Conservation (phyloP, 2,113 vertebrate species). For the Percina caprodes region DNA sequence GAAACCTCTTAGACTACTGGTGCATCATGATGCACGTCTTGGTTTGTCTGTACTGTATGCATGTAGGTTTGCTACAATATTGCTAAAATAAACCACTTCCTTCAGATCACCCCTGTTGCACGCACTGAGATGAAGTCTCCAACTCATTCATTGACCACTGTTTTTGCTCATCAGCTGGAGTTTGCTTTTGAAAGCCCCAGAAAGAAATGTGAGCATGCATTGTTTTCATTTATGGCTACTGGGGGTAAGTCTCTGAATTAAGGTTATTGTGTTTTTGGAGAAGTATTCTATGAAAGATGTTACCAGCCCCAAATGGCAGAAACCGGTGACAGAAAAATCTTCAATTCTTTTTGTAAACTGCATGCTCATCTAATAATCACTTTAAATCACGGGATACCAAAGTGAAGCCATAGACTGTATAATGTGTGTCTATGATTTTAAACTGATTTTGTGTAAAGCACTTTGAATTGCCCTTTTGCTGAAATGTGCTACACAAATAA, state of each 20-base stretch:
- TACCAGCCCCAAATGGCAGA: no score
- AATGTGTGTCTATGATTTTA: no score
- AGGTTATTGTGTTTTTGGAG: not conserved
- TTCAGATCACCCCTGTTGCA: constrained; percentile 16
- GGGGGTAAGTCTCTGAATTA: not conserved
- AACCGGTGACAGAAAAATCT: no score
- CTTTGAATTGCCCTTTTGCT: no score
- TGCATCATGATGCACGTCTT: constrained; percentile 35
- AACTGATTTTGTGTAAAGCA: no score
- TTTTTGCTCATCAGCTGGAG: not conserved
- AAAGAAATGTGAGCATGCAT: not conserved
- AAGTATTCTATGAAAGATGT: not conserved
- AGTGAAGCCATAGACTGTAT: not conserved
- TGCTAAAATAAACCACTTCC: constrained; percentile 66
- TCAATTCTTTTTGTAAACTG: not conserved
- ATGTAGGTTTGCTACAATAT: constrained; percentile 34
- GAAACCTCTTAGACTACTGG: constrained; percentile 20
- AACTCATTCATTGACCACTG: not conserved
- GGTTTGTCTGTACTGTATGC: constrained; percentile 26
- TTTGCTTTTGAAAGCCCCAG: not conserved
- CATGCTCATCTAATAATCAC: not conserved
- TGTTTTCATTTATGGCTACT: not conserved
- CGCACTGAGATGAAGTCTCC: not conserved
- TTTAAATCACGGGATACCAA: not conserved
- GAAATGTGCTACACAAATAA: no score